A percentile compares a stretch with the other conserved stretches of the same genome.
phyloP scores from a whole-genome alignment of 2,888 invertebrate genomes.

The Plutella xylostella region DNA sequence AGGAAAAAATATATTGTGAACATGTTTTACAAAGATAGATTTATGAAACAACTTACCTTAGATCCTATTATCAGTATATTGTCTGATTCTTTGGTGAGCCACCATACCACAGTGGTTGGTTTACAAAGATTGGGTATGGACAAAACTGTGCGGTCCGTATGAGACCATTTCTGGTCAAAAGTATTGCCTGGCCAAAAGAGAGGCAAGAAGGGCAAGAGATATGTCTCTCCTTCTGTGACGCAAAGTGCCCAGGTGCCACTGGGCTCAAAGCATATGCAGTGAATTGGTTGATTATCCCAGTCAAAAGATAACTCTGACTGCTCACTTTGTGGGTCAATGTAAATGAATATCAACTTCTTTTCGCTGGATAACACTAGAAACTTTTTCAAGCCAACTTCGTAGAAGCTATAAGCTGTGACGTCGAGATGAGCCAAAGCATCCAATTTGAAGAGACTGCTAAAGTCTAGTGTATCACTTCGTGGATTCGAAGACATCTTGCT shows the following conservation, averaged over 20 bases:
- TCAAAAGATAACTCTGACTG: constrained; percentile 49
- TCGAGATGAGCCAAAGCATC: constrained; percentile 55
- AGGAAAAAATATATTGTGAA: no score
- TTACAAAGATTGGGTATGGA: constrained; percentile 45
- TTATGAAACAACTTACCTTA: constrained; percentile 45
- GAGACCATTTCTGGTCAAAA: constrained; percentile 61
- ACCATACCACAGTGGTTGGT: constrained; percentile 78
- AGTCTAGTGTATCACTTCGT: no score
- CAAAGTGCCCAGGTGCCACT: constrained; percentile 82
- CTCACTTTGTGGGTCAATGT: constrained; percentile 45
- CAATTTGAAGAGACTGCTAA: constrained; percentile 59
- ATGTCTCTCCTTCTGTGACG: constrained; percentile 63
- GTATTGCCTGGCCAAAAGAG: constrained; percentile 50
- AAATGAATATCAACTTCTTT: constrained; percentile 49
- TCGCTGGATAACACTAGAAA: constrained; percentile 55
- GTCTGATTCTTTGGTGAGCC: constrained; percentile 80
- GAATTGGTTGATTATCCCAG: constrained; percentile 68
- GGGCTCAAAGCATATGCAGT: constrained; percentile 86
- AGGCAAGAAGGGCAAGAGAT: constrained; percentile 62
- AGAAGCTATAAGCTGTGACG: constrained; percentile 48
- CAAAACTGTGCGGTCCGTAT: constrained; percentile 56
- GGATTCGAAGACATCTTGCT: no score
- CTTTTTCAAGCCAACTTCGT: constrained; percentile 59
- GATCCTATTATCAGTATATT: constrained; percentile 79
- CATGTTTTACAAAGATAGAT: constrained; percentile 1